Evolutionary conservation across 2,888 invertebrate species (phyloP).

Genomic region (Biston betularia): DNA sequence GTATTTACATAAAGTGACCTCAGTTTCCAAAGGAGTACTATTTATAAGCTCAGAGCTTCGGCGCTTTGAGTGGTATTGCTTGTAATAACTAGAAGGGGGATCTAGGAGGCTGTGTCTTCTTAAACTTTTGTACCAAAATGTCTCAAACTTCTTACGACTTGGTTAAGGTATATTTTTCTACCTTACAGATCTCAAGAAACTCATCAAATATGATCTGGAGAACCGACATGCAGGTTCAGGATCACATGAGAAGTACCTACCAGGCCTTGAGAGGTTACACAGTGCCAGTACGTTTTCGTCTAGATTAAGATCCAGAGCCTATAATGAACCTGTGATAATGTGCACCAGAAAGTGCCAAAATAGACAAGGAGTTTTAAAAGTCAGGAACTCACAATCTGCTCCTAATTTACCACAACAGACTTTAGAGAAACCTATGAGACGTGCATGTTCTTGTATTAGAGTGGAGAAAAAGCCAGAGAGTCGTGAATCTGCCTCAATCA

Average conservation of each 20-base stretch:
- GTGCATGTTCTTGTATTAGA: slow-evolving; percentile 74
- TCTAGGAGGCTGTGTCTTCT: not conserved
- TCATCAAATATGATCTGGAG: slow-evolving; percentile 88
- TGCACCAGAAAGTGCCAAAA: slow-evolving; percentile 66
- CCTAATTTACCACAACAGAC: slow-evolving; percentile 62
- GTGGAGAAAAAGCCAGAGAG: slow-evolving; percentile 61
- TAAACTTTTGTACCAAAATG: not conserved
- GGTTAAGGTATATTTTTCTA: not conserved
- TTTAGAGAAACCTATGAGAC: slow-evolving; percentile 59
- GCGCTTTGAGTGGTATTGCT: not conserved
- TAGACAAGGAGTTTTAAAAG: slow-evolving; percentile 36
- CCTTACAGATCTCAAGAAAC: slow-evolving; percentile 88
- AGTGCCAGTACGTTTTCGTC: slow-evolving; percentile 82
- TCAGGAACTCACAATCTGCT: slow-evolving; percentile 66
- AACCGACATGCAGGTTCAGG: slow-evolving; percentile 60
- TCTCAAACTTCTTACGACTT: not conserved
- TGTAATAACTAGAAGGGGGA: not conserved
- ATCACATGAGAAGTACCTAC: slow-evolving; percentile 54
- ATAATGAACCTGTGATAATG: slow-evolving; percentile 49
- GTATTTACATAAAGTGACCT: not conserved
- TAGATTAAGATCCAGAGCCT: slow-evolving; percentile 66
- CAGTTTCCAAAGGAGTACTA: not conserved
- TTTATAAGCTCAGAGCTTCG: not conserved
- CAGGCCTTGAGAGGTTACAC: slow-evolving; percentile 75
- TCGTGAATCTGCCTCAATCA: slow-evolving; percentile 43